Evolutionary conservation across 2,888 invertebrate genomes (phyloP).

Genomic region (Aspidiotus rigidus): DNA sequence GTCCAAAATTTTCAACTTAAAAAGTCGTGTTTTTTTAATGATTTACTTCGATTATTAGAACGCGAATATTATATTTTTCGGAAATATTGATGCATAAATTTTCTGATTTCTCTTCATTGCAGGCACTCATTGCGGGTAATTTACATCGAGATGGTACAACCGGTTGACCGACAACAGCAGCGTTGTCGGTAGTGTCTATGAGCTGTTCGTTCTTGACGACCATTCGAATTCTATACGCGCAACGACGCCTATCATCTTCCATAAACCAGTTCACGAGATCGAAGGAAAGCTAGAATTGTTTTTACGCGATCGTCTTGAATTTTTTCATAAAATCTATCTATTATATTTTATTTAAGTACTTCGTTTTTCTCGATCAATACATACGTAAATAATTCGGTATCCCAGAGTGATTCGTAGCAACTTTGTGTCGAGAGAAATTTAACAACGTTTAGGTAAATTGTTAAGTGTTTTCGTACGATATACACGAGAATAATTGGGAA

Average conservation of each 20-base stretch:
- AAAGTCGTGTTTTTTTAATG: too few relatives aligned
- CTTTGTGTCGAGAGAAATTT: constrained; percentile 23
- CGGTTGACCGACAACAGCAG: not conserved
- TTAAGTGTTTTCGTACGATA: constrained; percentile 25
- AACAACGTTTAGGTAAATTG: constrained; percentile 13
- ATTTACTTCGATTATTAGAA: too few relatives aligned
- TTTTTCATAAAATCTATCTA: not conserved
- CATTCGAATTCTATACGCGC: not conserved
- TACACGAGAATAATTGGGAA: constrained; percentile 2
- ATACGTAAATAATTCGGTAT: constrained; percentile 18
- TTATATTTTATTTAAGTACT: too few relatives aligned
- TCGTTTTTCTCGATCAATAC: not conserved
- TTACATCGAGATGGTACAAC: constrained; percentile 4
- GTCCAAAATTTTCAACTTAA: too few relatives aligned
- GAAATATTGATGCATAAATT: too few relatives aligned
- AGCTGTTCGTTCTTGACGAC: not conserved
- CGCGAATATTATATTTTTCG: too few relatives aligned
- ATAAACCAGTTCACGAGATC: constrained; percentile 27
- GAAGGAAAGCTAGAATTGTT: constrained; percentile 31
- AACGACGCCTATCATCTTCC: constrained; percentile 12
- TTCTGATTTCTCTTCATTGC: not conserved
- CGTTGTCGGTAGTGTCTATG: not conserved
- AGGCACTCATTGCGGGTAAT: not conserved
- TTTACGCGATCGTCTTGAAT: constrained; percentile 1
- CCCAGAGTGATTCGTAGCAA: constrained; percentile 16